phyloP scores from a whole-genome alignment of 1,140 invertebrate genomes.

The Phenacoccus solenopsis region DNA sequence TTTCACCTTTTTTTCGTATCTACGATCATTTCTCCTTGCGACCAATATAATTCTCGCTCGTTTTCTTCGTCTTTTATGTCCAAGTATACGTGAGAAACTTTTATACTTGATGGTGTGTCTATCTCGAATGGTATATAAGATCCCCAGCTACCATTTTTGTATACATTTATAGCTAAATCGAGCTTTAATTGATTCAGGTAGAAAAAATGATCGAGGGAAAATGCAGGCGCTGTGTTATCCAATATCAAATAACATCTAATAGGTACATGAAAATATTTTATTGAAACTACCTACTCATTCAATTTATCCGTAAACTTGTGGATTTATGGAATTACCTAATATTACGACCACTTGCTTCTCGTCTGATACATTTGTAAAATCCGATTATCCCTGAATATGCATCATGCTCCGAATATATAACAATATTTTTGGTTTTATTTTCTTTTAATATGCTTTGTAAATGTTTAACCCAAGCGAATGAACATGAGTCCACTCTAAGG shows the following conservation, averaged over 20 bases:
- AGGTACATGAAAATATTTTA: not conserved
- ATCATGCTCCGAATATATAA: not conserved
- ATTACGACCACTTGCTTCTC: not conserved
- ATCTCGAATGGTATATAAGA: conserved; percentile 48
- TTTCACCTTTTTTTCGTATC: too few species aligned
- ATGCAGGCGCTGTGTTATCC: conserved; percentile 45
- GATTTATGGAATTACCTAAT: not conserved
- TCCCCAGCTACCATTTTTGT: conserved; percentile 24
- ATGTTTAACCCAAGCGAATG: not conserved
- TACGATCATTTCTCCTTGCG: not conserved
- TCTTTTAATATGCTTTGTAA: not conserved
- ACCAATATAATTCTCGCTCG: not conserved
- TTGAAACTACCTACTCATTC: too few species aligned
- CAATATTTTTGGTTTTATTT: not conserved
- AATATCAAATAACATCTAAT: conserved; percentile 46
- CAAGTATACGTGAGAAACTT: not conserved
- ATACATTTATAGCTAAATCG: conserved; percentile 38
- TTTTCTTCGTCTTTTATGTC: not conserved
- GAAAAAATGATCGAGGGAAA: conserved; percentile 40
- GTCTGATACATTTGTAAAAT: conserved; percentile 2
- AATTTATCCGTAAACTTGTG: too few species aligned
- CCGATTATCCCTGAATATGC: not conserved
- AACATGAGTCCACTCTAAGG: not conserved
- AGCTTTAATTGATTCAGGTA: conserved; percentile 48
- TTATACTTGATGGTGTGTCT: not conserved